These are phyloP conservation scores for Dione juno DNA, from an alignment of 2,888 invertebrate genomes.

Conservation along the genomic window DNA sequence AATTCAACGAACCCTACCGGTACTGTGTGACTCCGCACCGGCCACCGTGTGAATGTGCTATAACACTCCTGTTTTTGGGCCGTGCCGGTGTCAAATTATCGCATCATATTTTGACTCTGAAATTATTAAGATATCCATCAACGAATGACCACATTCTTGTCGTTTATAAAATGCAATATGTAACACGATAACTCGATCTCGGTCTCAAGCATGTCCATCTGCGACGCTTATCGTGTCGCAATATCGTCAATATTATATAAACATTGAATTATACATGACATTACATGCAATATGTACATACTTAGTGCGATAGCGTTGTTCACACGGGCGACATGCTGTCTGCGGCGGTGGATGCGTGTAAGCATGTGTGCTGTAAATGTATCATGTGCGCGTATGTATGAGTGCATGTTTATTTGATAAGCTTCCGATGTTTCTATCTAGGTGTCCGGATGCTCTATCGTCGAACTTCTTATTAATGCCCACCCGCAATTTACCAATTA, in stretches of 20 bases:
- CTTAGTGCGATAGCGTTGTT: conserved; percentile 76
- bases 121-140: conserved; percentile 64
- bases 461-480: conserved; percentile 69
- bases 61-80: conserved; percentile 70
- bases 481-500: conserved; percentile 62
- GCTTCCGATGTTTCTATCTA: conserved; percentile 77
- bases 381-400: conserved; percentile 67
- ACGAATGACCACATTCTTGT: conserved; percentile 57
- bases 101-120: conserved; percentile 68
- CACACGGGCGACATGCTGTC: conserved; percentile 82
- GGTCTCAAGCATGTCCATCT: conserved; percentile 51
- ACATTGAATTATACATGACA: conserved; percentile 71
- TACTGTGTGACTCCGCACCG: conserved; percentile 76
- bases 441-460: conserved; percentile 73
- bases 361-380: conserved; percentile 74
- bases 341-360: conserved; percentile 66
- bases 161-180: conserved; percentile 59
- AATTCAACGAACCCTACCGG: conserved; percentile 83
- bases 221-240: conserved; percentile 64
- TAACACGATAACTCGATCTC: conserved; percentile 53
- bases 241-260: conserved; percentile 59
- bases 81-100: conserved; percentile 73
- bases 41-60: conserved; percentile 81
- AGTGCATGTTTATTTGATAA: conserved; percentile 79
- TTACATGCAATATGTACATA: conserved; percentile 69